phyloP scores from a whole-genome alignment of 1,140 invertebrate species.

The Chironomus striatipennis region DNA sequence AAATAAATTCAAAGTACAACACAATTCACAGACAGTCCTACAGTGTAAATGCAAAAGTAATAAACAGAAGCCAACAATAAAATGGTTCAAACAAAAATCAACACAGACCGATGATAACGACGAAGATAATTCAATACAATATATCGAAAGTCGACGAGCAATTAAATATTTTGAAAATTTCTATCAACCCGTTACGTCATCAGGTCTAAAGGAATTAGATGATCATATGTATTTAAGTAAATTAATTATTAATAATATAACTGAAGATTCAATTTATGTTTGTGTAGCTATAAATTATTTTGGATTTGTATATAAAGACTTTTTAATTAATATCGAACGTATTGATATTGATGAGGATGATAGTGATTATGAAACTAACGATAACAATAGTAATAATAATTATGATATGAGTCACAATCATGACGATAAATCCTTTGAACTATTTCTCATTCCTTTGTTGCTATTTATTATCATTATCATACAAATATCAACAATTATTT shows the following conservation, averaged over 20 bases:
- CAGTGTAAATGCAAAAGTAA: background rate
- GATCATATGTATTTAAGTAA: conserved; percentile 15
- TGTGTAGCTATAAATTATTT: conserved; percentile 4
- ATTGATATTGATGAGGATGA: background rate
- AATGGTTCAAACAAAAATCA: background rate
- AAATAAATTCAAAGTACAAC: background rate
- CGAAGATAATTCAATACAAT: background rate
- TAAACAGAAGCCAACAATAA: background rate
- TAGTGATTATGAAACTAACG: background rate
- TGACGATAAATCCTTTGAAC: background rate
- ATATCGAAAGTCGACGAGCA: background rate
- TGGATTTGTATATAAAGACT: background rate
- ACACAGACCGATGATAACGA: background rate
- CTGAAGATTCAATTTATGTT: background rate
- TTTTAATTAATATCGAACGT: background rate
- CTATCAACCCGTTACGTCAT: background rate
- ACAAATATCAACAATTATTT: background rate
- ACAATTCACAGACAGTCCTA: background rate
- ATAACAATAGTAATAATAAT: background rate
- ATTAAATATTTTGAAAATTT: conserved; percentile 10
- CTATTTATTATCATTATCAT: background rate
- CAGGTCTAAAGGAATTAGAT: background rate
- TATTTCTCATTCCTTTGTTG: conserved; percentile 2
- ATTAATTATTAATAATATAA: conserved; percentile 7
- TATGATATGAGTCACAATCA: background rate